Evolutionary conservation across 2,888 invertebrate genomes (phyloP).

Genomic region (Rhagonycha fulva): DNA sequence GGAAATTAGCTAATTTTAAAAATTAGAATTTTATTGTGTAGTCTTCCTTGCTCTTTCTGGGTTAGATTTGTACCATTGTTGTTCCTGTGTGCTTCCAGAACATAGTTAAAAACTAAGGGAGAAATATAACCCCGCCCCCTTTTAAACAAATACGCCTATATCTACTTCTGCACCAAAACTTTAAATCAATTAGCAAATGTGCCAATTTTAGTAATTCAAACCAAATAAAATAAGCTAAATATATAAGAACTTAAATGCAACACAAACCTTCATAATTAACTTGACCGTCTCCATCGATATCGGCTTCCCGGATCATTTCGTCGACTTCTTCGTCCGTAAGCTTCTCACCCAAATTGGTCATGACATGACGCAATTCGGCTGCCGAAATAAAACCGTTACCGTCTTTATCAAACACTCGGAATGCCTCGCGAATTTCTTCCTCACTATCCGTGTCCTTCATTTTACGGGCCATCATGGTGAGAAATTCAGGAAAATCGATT

Average conservation of each 20-base stretch:
- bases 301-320: slow-evolving; percentile 99
- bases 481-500: slow-evolving; percentile 99
- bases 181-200: neutral
- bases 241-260: neutral
- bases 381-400: slow-evolving; percentile 99
- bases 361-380: slow-evolving; percentile 97
- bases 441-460: slow-evolving; percentile 99
- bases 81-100: neutral
- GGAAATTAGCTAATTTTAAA: no score
- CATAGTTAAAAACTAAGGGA: neutral
- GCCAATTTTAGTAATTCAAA: neutral
- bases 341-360: slow-evolving; percentile 99
- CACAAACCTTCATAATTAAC: slow-evolving; percentile 91
- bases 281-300: slow-evolving; percentile 98
- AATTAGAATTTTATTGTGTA: neutral
- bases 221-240: neutral
- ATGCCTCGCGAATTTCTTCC: slow-evolving; percentile 98
- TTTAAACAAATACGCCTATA: neutral
- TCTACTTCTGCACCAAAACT: neutral
- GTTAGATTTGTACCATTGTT: neutral
- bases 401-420: slow-evolving; percentile 99
- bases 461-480: slow-evolving; percentile 99
- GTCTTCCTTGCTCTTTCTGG: neutral
- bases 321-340: slow-evolving; percentile 99
- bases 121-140: neutral